Percentiles rank a stretch among this genome's conserved stretches.
These are phyloP conservation scores for Aleiodes leptofemur DNA, from an alignment of 2,888 invertebrate genomes.

Conservation along the genomic window DNA sequence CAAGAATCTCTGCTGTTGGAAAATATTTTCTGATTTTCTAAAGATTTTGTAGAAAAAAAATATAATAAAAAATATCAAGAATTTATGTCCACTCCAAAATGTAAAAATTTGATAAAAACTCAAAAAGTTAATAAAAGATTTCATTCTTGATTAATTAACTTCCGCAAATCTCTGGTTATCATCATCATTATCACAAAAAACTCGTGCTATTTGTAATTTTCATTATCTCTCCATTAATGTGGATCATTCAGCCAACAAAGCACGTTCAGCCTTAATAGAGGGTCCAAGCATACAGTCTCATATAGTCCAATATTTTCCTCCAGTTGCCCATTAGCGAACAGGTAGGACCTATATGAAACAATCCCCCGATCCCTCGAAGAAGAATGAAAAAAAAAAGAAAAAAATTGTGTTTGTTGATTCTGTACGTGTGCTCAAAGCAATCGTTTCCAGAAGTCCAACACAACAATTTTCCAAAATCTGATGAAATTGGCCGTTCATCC, in stretches of 20 bases:
- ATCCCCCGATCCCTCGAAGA: slow-evolving; percentile 42
- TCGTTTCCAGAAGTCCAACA: slow-evolving; percentile 63
- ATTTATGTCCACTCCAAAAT: too few relatives aligned
- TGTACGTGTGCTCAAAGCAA: slow-evolving; percentile 62
- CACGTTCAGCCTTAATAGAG: slow-evolving; percentile 74
- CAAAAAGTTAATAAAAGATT: too few relatives aligned
- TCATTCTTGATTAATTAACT: too few relatives aligned
- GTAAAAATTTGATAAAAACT: too few relatives aligned
- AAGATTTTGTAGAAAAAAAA: too few relatives aligned
- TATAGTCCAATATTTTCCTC: slow-evolving; percentile 36
- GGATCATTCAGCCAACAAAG: slow-evolving; percentile 70
- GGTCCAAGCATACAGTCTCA: slow-evolving; percentile 58
- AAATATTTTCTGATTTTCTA: too few relatives aligned
- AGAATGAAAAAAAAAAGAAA: too few relatives aligned
- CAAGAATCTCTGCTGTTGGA: too few relatives aligned
- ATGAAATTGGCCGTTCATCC: slow-evolving; percentile 72
- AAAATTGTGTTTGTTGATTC: slow-evolving; percentile 68
- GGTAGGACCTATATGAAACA: slow-evolving; percentile 39
- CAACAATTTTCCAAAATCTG: slow-evolving; percentile 76
- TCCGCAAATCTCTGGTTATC: too few relatives aligned
- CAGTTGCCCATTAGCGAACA: slow-evolving; percentile 1
- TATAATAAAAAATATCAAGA: too few relatives aligned
- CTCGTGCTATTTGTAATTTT: slow-evolving; percentile 74
- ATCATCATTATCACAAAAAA: slow-evolving; percentile 46
- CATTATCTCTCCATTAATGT: slow-evolving; percentile 73